These are phyloP conservation scores for Metacarcinus magister DNA, from an alignment of 2,888 invertebrate genomes.

Conservation along the genomic window DNA sequence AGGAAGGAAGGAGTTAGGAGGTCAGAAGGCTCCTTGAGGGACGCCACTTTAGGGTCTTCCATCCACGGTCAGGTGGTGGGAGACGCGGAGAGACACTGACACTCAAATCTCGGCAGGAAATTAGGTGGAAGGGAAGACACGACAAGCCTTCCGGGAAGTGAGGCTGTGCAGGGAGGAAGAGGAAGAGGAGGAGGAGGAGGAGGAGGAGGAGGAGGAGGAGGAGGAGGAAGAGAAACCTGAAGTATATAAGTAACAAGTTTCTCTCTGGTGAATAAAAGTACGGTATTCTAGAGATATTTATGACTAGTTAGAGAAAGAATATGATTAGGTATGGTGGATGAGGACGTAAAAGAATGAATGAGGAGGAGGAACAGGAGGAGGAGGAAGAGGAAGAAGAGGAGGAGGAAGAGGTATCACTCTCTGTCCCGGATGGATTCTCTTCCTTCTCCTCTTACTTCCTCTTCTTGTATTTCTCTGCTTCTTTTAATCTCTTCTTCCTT, in stretches of 20 bases:
- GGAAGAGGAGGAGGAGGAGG: not conserved
- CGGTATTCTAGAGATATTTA: too few species aligned
- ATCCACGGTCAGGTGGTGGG: slow-evolving; percentile 44
- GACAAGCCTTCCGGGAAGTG: slow-evolving; percentile 49
- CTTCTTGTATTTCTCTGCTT: not conserved
- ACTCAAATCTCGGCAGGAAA: slow-evolving; percentile 67
- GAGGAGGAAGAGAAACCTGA: not conserved
- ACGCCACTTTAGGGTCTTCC: slow-evolving; percentile 29
- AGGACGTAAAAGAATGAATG: not conserved
- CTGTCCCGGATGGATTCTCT: not conserved
- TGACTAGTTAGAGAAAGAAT: not conserved
- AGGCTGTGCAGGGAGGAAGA: not conserved
- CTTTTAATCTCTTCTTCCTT: not conserved
- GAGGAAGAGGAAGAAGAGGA: not conserved
- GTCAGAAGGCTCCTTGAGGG: not conserved
- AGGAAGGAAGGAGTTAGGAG: not conserved
- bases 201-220: not conserved
- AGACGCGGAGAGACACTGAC: not conserved
- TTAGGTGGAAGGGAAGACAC: slow-evolving; percentile 54
- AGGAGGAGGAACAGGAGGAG: not conserved
- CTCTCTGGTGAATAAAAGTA: too few species aligned
- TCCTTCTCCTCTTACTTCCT: slow-evolving; percentile 20
- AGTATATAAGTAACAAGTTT: too few species aligned
- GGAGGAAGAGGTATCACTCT: slow-evolving; percentile 2
- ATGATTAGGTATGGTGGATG: not conserved